These are phyloP conservation scores for Mus spretus DNA, from an alignment of 2,797 vertebrate species.

Conservation along the genomic window DNA sequence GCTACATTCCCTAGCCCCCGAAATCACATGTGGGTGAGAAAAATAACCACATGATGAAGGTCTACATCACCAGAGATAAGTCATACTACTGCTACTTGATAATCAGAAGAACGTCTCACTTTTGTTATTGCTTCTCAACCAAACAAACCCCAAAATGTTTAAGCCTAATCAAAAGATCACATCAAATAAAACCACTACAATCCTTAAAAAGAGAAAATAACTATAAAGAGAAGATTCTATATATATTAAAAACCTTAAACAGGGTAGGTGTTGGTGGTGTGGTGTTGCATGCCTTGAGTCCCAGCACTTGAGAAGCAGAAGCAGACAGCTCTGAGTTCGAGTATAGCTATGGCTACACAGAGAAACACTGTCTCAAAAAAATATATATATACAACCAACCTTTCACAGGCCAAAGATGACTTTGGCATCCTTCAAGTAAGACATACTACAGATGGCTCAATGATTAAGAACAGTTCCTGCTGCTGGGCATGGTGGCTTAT, in stretches of 20 bases:
- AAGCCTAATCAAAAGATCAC: conserved; percentile 37
- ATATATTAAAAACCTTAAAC: neutral
- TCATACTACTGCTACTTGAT: neutral
- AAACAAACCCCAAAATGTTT: neutral
- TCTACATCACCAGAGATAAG: conserved; percentile 29
- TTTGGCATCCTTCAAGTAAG: neutral
- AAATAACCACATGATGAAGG: neutral
- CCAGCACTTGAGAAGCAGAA: neutral
- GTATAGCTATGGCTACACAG: neutral
- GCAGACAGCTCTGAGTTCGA: neutral
- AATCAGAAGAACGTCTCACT: neutral
- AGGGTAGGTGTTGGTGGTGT: neutral
- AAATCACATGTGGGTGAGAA: neutral
- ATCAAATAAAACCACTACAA: conserved; percentile 33
- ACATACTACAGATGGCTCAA: neutral
- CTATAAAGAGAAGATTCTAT: neutral
- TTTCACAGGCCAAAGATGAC: conserved; percentile 43
- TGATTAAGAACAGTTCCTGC: neutral
- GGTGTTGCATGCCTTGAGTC: neutral
- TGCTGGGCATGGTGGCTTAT: neutral
- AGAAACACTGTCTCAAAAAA: neutral
- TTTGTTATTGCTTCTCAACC: conserved; percentile 24
- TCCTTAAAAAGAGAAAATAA: neutral
- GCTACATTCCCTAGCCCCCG: neutral
- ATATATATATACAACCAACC: neutral